Base-by-base conservation (phyloP, 1,140 invertebrate genomes). In the Camponotus pennsylvanicus region DNA sequence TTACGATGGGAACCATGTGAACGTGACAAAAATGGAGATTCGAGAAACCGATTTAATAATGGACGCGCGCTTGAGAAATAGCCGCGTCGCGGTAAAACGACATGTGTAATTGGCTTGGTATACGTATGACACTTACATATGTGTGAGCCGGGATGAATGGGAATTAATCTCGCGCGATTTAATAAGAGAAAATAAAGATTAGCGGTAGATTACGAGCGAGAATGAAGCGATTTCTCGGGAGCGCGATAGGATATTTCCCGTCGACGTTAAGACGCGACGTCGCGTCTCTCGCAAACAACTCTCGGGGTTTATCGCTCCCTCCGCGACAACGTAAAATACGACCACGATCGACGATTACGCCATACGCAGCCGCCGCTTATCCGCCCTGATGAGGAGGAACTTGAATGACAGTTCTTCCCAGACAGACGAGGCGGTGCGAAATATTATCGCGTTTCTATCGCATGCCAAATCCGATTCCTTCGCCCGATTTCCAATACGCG, bases 111-210 rank as follows among this genome's bases (percentile, higher is more conserved):
- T 86, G 76, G 80, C 76, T 89, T 76, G 61, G 61, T 85, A 70
- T 34, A 66, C 40, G 11, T 21, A 57, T 70, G 70, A 1, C 8
- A 18, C 45, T 8, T 45, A 8, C 7, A 8, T 8, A 8, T 45
- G 42, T 45, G 42, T 45, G 42, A 45, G 88, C 3, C 63, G 52
- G 77, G 49, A 89, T 86, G 88, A 89, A 89, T 89, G 85, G 52
- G 63, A 89, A 83, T 88, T 86, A 83, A 89, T 89, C 86, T 89
- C 45, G 42, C 21, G 15, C 32, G 15, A 45, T 42, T 49, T 71
- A 89, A 89, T 52, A 89, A 40, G 27, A 59, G 18, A 61, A 89
- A 70, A 40, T 76, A 34, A 73, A 79, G 57, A 69, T 73, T 64
- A 80, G 70, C 52, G 37, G 8, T 42, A 52, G 86, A 61, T 80